Evolutionary conservation across 2,797 vertebrate species (phyloP), one percentile per base, ranked within the genome.

Genomic region (Cheirogaleus major): DNA sequence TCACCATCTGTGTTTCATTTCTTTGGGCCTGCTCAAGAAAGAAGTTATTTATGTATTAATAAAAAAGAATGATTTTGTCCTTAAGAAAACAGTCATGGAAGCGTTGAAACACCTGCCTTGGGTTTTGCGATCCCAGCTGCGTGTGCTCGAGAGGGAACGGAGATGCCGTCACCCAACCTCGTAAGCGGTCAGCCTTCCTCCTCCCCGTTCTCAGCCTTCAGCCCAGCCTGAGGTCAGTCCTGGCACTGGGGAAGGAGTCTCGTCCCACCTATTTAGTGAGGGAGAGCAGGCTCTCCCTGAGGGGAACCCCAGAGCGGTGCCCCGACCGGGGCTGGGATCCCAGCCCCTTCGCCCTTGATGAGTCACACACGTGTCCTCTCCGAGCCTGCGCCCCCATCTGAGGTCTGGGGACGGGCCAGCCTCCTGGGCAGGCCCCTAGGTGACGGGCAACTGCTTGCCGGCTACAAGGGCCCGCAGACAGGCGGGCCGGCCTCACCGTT

Each of bases 31-130:
- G 81, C 96, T 95, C 90, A 88, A 95, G 93, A 72, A 95, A 96
- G 95, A 70, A 93, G 93, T 96, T 96, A 97, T 96, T 97, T 98
- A 97, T 89, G 93, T 89, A 95, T 95, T 97, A 97, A 97, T 96
- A 96, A 95, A 97, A 96, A 85, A 92, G 96, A 95, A 48, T 96
- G 96, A 96, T 96, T 96, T 93, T 82, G 69, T 95, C 57, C 94
- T 98, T 97, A 97, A 96, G 95, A 93, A 97, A 97, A 96, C 48
- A 73, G 90, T 94, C 52, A 96, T 55, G 76, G 75, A 57, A 94
- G 86, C 86, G 87, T 73, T 94, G 95, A 76, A 86, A 92, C 45
- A 82, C 32, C 81, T 52, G 69, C 43, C 52, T 18, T 59, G 88
- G 95, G 41, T 41, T 96, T 92, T 79, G 72, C 25, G 22, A 48